A percentile compares a stretch with the other conserved stretches of the same genome.
phyloP scores from a whole-genome alignment of 1,140 invertebrate genomes.

The Penaeus indicus region DNA sequence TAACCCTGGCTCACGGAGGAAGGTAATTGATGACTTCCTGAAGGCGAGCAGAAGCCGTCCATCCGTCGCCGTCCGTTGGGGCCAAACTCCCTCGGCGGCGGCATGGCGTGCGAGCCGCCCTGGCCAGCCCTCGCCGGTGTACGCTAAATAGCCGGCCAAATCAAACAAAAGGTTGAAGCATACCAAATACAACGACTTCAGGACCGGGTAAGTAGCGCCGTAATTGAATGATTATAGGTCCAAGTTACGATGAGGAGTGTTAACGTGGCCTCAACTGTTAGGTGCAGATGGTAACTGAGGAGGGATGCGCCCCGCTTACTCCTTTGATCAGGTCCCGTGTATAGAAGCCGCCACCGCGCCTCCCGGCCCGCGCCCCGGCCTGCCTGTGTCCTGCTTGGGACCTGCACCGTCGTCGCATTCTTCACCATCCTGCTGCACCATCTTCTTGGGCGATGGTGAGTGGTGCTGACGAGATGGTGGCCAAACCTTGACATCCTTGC shows the following conservation, averaged over 20 bases:
- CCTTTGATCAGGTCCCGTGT: slow-evolving; percentile 48
- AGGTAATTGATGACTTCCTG: slow-evolving; percentile 25
- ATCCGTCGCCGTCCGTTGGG: neutral
- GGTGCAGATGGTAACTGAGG: slow-evolving; percentile 39
- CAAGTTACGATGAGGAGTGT: slow-evolving; percentile 55
- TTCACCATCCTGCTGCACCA: no score
- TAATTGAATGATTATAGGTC: slow-evolving; percentile 62
- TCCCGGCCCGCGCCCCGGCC: neutral
- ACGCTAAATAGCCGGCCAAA: slow-evolving; percentile 60
- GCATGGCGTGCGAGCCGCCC: slow-evolving; percentile 18
- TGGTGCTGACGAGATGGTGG: no score
- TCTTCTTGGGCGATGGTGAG: no score
- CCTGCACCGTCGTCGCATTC: no score
- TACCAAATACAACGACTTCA: slow-evolving; percentile 61
- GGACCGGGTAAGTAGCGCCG: slow-evolving; percentile 57
- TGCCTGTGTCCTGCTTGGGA: no score
- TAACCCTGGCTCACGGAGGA: slow-evolving; percentile 26
- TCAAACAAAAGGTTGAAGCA: slow-evolving; percentile 62
- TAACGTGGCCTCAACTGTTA: slow-evolving; percentile 40
- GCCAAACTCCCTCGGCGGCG: neutral
- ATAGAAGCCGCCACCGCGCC: neutral
- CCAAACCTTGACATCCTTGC: no score
- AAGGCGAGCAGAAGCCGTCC: slow-evolving; percentile 2
- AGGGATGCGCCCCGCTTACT: slow-evolving; percentile 20
- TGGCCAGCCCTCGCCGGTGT: slow-evolving; percentile 33